Base-by-base conservation (phyloP, 1,140 invertebrate genomes). In the Meloidogyne hapla region DNA sequence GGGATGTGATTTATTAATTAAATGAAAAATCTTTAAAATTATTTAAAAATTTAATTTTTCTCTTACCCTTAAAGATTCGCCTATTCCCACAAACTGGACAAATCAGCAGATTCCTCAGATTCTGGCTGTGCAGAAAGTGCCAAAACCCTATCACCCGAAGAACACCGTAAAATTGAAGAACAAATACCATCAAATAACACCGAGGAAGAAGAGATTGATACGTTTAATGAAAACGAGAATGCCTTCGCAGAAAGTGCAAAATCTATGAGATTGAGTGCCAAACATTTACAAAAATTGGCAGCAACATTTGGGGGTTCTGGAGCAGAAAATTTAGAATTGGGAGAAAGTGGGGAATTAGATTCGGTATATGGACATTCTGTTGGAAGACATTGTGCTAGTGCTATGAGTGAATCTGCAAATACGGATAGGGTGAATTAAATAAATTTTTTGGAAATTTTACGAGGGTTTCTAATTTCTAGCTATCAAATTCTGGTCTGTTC, bases 1-100 rank as follows among this genome's bases (percentile, higher is more conserved):
- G n/a, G n/a, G n/a, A n/a, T n/a, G n/a, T n/a, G n/a, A n/a, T n/a
- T n/a, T n/a, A n/a, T n/a, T n/a, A n/a, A n/a, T n/a, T n/a, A n/a
- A n/a, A n/a, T n/a, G n/a, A n/a, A 33, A 33, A 33, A 33, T 33
- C 28, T 33, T 33, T 33, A 5, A 6, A 33, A 6, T 33, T 33
- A 6, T 33, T 33, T 1, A 42, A 13, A 42, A 42, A 42, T 12
- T 42, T 42, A 10, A 10, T 13, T 13, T 0, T 42, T 1, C 12
- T 42, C 13, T 42, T 42, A 13, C 4, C 12, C 0, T 56, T 56
- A n/a, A 56, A 56, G 48, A 56, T 56, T 56, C n/a, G 48, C 48
- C n/a, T 56, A 56, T 56, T 56, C 48, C n/a, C 48, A 56, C n/a
- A 56, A 56, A 56, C 8, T 56, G 48, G 48, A 56, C n/a, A 56